Conservation (phyloP, 1,140 invertebrate genomes). For the Drosophila sturtevanti region DNA sequence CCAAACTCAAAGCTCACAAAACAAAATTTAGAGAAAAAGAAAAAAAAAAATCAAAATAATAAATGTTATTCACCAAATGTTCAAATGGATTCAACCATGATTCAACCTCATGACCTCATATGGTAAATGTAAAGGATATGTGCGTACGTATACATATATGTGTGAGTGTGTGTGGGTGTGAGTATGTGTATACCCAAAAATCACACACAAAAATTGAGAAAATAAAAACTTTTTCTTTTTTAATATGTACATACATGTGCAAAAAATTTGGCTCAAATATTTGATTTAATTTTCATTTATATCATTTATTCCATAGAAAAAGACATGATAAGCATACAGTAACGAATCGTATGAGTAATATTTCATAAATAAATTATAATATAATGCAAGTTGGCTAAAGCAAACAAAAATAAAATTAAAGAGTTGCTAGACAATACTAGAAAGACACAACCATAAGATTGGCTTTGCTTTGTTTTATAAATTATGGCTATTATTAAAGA, state of each 20-base stretch:
- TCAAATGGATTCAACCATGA: background rate
- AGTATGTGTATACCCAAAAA: background rate
- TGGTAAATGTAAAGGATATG: background rate
- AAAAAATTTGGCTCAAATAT: background rate
- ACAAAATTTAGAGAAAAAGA: background rate
- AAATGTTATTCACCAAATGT: slow-evolving; percentile 2
- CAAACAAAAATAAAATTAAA: background rate
- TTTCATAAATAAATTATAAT: slow-evolving; percentile 2
- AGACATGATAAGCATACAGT: background rate
- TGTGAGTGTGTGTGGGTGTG: too few species aligned
- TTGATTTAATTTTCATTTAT: slow-evolving; percentile 6
- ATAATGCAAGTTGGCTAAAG: background rate
- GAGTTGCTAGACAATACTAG: background rate
- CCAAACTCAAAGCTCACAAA: background rate
- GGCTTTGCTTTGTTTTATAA: background rate
- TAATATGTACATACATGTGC: background rate
- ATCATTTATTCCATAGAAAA: background rate
- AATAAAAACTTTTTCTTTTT: background rate
- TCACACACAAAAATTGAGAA: background rate
- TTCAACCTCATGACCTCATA: slow-evolving; percentile 6
- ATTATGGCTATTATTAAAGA: background rate
- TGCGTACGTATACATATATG: too few species aligned
- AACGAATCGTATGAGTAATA: background rate
- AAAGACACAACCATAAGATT: background rate
- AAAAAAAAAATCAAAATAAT: background rate